Conservation (phyloP, 2,113 vertebrate species). For the Gobiocypris rarus region DNA sequence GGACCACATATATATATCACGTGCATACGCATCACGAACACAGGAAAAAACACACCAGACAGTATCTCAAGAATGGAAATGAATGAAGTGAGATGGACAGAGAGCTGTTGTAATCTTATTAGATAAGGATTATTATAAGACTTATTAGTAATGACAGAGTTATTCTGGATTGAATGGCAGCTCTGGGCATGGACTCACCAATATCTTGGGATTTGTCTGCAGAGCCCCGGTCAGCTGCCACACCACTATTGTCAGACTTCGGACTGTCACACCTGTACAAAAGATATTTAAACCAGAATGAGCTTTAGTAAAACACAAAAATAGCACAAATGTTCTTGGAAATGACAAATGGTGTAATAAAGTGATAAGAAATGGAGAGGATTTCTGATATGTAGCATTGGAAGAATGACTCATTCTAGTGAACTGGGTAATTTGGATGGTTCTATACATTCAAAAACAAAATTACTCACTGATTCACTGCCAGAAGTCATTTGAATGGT, state of each 20-base stretch:
- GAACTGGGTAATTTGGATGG: neutral
- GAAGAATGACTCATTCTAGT: neutral
- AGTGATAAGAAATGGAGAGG: neutral
- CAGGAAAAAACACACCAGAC: constrained; percentile 24
- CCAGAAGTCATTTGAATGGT: neutral
- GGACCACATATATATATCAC: constrained; percentile 13
- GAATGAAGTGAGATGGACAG: constrained; percentile 16
- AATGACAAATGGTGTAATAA: neutral
- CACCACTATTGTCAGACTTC: constrained; percentile 85
- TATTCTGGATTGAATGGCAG: neutral
- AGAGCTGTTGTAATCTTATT: constrained; percentile 21
- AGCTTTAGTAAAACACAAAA: neutral
- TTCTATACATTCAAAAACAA: neutral
- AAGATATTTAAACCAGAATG: constrained; percentile 58
- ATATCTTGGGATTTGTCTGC: constrained; percentile 90
- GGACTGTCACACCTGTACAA: constrained; percentile 88
- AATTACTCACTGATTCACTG: neutral
- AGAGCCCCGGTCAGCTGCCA: constrained; percentile 84
- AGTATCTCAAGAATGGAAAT: constrained; percentile 17
- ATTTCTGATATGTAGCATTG: neutral
- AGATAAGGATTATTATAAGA: constrained; percentile 21
- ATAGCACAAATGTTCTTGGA: neutral
- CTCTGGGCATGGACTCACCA: constrained; percentile 79
- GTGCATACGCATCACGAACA: constrained; percentile 24
- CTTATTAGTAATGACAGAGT: constrained; percentile 7